Conservation (phyloP, 1,140 invertebrate genomes). For the Drosophila sp. region DNA sequence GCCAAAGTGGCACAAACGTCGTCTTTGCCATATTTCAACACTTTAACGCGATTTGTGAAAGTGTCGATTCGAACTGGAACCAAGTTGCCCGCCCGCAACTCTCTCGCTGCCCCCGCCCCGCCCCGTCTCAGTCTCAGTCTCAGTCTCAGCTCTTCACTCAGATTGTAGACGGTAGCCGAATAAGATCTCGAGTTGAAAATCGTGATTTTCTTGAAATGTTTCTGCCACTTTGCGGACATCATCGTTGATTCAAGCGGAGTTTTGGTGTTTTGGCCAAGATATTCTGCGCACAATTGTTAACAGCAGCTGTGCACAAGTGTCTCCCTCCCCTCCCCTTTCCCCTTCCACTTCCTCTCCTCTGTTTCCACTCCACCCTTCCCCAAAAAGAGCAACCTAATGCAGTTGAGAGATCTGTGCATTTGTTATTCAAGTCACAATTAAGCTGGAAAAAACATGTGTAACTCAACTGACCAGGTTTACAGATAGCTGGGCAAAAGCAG, state of each 20-base stretch:
- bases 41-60: constrained; percentile 43
- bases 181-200: constrained; percentile 64
- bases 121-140: too few species aligned
- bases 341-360: not conserved
- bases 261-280: constrained; percentile 35
- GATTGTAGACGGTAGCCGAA: constrained; percentile 31
- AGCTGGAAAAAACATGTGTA: constrained; percentile 52
- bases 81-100: constrained; percentile 10
- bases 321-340: not conserved
- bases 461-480: constrained; percentile 18
- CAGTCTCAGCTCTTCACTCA: constrained; percentile 21
- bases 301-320: constrained; percentile 27
- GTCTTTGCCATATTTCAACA: constrained; percentile 29
- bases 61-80: constrained; percentile 34
- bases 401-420: constrained; percentile 25
- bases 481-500: constrained; percentile 41
- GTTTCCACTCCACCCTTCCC: not conserved
- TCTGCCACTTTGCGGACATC: constrained; percentile 58
- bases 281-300: constrained; percentile 57
- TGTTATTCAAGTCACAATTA: constrained; percentile 54
- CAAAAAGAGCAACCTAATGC: constrained; percentile 36
- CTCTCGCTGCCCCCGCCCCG: constrained; percentile 8
- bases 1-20: constrained; percentile 58
- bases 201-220: constrained; percentile 77
- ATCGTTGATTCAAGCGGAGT: constrained; percentile 18